Conservation (phyloP, 2,888 invertebrate species). For the Drosophila merina region DNA sequence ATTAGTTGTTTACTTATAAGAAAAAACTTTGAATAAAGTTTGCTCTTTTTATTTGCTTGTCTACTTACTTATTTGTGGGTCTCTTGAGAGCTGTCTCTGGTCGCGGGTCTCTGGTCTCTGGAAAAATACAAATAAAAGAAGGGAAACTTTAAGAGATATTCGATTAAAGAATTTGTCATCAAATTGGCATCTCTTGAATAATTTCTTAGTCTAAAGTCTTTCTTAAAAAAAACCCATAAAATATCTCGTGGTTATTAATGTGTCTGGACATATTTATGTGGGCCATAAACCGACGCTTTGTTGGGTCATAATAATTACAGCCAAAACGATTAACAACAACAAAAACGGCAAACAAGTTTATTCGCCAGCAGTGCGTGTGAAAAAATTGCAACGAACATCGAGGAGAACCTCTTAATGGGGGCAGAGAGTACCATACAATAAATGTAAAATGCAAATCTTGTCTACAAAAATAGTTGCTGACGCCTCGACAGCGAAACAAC, state of each 20-base stretch:
- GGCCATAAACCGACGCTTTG: slow-evolving; percentile 52
- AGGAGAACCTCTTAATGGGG: slow-evolving; percentile 57
- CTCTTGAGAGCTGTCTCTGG: slow-evolving; percentile 20
- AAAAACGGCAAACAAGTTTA: slow-evolving; percentile 20
- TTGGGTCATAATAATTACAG: slow-evolving; percentile 67
- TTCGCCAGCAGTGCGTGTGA: slow-evolving; percentile 50
- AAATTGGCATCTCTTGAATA: background rate
- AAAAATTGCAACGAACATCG: slow-evolving; percentile 40
- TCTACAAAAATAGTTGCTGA: slow-evolving; percentile 60
- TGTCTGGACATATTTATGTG: slow-evolving; percentile 9
- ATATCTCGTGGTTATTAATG: background rate
- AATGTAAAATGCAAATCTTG: slow-evolving; percentile 61
- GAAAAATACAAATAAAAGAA: slow-evolving; percentile 7
- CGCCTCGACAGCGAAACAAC: slow-evolving; percentile 42
- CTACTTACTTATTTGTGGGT: slow-evolving; percentile 39
- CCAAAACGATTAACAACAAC: slow-evolving; percentile 60
- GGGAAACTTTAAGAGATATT: background rate
- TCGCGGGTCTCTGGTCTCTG: slow-evolving; percentile 15
- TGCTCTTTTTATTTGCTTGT: slow-evolving; percentile 7
- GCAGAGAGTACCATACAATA: slow-evolving; percentile 64
- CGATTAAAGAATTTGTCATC: background rate
- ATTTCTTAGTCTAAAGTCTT: background rate
- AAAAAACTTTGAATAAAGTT: slow-evolving; percentile 10
- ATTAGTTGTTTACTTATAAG: slow-evolving; percentile 64
- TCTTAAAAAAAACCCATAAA: background rate